Percentiles rank a stretch among this genome's conserved stretches.
Conservation (phyloP, 2,113 vertebrate species). For the Hippocampus barbouri region DNA sequence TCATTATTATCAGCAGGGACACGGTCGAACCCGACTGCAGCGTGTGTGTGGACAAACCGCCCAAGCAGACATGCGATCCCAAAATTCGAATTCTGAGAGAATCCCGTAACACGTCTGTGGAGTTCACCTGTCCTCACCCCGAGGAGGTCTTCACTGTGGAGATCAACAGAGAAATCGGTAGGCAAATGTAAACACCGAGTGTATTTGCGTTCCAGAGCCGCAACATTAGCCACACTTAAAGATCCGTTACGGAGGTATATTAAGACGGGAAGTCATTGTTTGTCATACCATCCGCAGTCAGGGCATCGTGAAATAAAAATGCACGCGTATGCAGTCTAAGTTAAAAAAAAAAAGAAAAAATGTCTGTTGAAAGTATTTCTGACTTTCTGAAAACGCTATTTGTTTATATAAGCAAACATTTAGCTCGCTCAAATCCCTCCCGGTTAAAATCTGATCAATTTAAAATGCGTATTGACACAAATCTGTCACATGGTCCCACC, state of each 20-base stretch:
- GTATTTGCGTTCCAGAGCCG: not conserved
- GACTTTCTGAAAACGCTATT: not conserved
- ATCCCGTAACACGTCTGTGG: constrained; percentile 26
- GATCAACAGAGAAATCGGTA: constrained; percentile 67
- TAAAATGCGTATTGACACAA: not conserved
- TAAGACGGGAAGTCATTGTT: too few species aligned
- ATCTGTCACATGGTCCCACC: not conserved
- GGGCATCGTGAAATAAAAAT: too few species aligned
- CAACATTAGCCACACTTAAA: too few species aligned
- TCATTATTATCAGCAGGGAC: constrained; percentile 37
- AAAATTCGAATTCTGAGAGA: accelerated
- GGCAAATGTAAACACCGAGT: not conserved
- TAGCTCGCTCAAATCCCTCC: not conserved
- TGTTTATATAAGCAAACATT: not conserved
- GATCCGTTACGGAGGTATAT: too few species aligned
- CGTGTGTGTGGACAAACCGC: constrained; percentile 38
- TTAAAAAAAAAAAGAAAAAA: too few species aligned
- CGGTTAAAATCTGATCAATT: not conserved
- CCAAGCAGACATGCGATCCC: constrained; percentile 24
- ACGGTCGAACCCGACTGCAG: constrained; percentile 36
- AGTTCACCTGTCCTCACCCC: constrained; percentile 67
- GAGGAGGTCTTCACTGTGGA: constrained; percentile 63
- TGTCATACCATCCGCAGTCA: too few species aligned
- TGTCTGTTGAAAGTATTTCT: too few species aligned
- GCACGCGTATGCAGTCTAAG: too few species aligned